Evolutionary conservation across 2,797 vertebrate genomes (phyloP), one percentile per base, ranked within the genome.

Genomic region (Garrulus glandarius): DNA sequence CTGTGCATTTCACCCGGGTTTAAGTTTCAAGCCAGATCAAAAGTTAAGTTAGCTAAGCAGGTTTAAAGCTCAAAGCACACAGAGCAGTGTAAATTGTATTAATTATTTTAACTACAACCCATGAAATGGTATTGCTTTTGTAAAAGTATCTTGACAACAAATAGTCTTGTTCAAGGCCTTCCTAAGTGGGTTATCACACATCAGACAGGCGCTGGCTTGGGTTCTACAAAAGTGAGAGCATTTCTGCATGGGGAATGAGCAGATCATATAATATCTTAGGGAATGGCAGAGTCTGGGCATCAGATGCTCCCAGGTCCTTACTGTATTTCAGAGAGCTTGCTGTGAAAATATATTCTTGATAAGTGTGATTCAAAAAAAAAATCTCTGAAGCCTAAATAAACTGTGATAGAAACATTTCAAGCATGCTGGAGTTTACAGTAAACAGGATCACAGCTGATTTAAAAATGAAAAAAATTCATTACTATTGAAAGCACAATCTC

Each of bases 311-410:
- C 49, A 32, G 53, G 77, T 84, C 83, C 87, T 95, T 63, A 88
- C 64, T 87, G 56, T 87, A 69, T 80, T 91, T 94, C 61, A 88
- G 88, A 68, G 76, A 92, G 84, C 87, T 94, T 46, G 61, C 91
- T 96, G 89, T 85, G 95, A 95, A 96, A 96, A 97, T 95, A 95
- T 68, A 92, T 94, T 93, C 88, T 80, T 86, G 78, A 26, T 93
- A 93, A 74, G 91, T 92, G 91, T 84, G 74, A 92, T 87, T 78
- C 41, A 68, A 86, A 91, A 84, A 90, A 92, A 69, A 72, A 22
- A 6, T 70, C 87, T 43, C 49, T 47, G 60, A 70, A 91, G 74
- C 39, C 86, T 77, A 87, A 96, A 90, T 76, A 94, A 96, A 88
- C 81, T 84, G 78, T 74, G 74, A 86, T 61, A 70, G 83, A 90